Percentiles rank a stretch among this genome's conserved stretches.
phyloP scores from a whole-genome alignment of 2,797 vertebrate genomes.

The Peromyscus melanophrys region DNA sequence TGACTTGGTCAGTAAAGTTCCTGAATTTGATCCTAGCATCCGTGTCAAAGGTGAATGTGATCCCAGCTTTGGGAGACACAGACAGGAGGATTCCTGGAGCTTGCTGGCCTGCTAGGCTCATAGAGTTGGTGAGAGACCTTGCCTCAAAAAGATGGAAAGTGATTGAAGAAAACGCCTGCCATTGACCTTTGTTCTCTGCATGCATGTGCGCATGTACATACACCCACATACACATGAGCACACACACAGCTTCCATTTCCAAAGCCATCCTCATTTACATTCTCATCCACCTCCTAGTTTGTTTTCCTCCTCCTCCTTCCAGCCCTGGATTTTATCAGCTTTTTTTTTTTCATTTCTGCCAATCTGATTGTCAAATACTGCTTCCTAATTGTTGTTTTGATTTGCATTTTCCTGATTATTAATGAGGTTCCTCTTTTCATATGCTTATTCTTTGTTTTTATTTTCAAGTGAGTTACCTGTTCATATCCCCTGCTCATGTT shows the following conservation, averaged over 20 bases:
- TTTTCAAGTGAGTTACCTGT: neutral
- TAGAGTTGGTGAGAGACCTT: neutral
- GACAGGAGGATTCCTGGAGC: neutral
- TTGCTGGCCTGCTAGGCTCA: neutral
- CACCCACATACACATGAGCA: fast-evolving
- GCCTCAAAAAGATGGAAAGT: neutral
- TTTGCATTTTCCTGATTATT: slow-evolving; percentile 70
- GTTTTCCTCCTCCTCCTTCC: neutral
- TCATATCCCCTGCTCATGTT: neutral
- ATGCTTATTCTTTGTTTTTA: slow-evolving; percentile 14
- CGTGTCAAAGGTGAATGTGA: neutral
- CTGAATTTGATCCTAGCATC: neutral
- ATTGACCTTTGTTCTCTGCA: neutral
- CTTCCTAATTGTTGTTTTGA: slow-evolving; percentile 38
- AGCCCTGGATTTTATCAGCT: slow-evolving; percentile 5
- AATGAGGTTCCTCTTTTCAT: slow-evolving; percentile 64
- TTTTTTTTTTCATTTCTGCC: slow-evolving; percentile 48
- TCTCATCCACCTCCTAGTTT: neutral
- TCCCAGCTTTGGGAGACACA: neutral
- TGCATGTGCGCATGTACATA: neutral
- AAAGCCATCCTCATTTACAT: neutral
- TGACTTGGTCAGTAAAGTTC: neutral
- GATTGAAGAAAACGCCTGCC: neutral
- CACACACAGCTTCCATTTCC: neutral
- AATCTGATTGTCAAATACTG: slow-evolving; percentile 49